These are phyloP conservation scores for Pyralis farinalis DNA, from an alignment of 2,888 invertebrate genomes.

Conservation along the genomic window DNA sequence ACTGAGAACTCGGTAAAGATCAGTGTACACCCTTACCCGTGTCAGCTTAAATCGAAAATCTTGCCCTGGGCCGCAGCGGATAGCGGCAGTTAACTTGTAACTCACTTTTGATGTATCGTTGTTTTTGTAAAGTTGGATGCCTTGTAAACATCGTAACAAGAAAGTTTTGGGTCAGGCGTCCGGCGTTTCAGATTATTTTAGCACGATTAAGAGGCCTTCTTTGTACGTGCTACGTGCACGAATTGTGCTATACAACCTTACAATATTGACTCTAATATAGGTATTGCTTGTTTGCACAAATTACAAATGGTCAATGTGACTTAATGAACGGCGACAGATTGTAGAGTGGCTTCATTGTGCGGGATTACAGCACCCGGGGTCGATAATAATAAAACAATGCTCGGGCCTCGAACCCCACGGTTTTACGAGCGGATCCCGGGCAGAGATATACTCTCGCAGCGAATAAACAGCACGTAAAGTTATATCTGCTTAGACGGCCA, in stretches of 20 bases:
- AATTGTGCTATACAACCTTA: not conserved
- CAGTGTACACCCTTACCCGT: slow-evolving; percentile 49
- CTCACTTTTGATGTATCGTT: slow-evolving; percentile 76
- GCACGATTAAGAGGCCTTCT: slow-evolving; percentile 32
- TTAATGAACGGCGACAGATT: slow-evolving; percentile 54
- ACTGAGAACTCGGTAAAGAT: slow-evolving; percentile 33
- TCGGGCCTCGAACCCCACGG: slow-evolving; percentile 42
- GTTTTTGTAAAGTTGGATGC: slow-evolving; percentile 65
- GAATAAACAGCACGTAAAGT: slow-evolving; percentile 60
- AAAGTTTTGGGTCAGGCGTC: slow-evolving; percentile 58
- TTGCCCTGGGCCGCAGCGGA: slow-evolving; percentile 45
- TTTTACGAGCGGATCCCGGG: slow-evolving; percentile 57
- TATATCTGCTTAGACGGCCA: slow-evolving; percentile 41
- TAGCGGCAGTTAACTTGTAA: slow-evolving; percentile 66
- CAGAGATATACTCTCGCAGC: slow-evolving; percentile 44
- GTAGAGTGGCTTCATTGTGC: slow-evolving; percentile 45
- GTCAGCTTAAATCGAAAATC: slow-evolving; percentile 61
- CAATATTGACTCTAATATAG: not conserved
- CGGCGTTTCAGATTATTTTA: slow-evolving; percentile 38
- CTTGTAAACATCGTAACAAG: slow-evolving; percentile 59
- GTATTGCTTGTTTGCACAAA: slow-evolving; percentile 10
- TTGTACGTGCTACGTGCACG: slow-evolving; percentile 9
- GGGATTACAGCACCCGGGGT: slow-evolving; percentile 46
- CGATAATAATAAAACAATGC: slow-evolving; percentile 62
- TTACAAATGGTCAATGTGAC: slow-evolving; percentile 35